Evolutionary conservation across 2,888 invertebrate genomes (phyloP), one percentile per base, ranked within the genome.

Genomic region (Oscheius onirici): DNA sequence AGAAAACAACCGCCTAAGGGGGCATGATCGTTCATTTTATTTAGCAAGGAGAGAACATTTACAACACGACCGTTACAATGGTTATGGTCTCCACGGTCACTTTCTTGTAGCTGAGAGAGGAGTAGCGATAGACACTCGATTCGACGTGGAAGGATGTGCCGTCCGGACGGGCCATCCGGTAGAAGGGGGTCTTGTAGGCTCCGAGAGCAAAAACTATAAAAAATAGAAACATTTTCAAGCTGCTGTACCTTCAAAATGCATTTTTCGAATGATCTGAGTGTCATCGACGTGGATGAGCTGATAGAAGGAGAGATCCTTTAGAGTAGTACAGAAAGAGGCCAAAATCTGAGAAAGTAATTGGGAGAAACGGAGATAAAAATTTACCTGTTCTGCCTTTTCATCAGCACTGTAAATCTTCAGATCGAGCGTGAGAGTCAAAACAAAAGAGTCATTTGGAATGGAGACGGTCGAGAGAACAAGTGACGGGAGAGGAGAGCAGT

Each of bases 141-240:
- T 79, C 77, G n/a, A 76, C 79, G 52, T 74, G 76, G 41, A 77
- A 75, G 8, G 74, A 65, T 0, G 43, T 22, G n/a, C 69, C 72
- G 44, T 70, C 61, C 40, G 74, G 74, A 0, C 58, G 61, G 55
- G 75, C 61, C 77, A 79, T 73, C 3, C 79, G 73, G 28, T 74
- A 79, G 57, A 73, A 79, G 6, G 79, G 77, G 15, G 77, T 79
- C 41, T 73, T 70, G 51, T 77, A 77, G n/a, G 77, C 73, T 20
- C 79, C 76, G 17, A 77, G 40, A 10, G 73, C 70, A 63, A 79
- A 79, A 20, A 76, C 72, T 75, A 61, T 17, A 68, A 68, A 66
- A 34, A 20, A 8, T 8, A 1, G 24, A n/a, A n/a, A 41, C 8
- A 41, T n/a, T 41, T 2, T n/a, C 1, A 5, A 17, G 11, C 34